Conservation (phyloP, 1,140 invertebrate genomes). For the Caerostris extrusa region DNA sequence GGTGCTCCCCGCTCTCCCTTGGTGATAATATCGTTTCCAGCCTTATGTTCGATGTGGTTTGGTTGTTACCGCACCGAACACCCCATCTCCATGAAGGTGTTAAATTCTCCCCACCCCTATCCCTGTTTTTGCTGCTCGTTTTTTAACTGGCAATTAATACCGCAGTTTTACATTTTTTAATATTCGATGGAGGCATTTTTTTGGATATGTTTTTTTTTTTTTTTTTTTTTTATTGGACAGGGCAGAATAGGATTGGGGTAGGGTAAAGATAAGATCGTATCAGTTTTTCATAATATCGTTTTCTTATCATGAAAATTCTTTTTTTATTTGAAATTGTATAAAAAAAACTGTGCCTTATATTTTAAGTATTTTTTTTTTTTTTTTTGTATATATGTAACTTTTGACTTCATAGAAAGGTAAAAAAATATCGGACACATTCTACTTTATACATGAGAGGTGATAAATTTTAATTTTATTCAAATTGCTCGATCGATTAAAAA, state of each 20-base stretch:
- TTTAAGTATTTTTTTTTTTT: no score
- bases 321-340: neutral
- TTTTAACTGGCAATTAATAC: slow-evolving; percentile 50
- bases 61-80: neutral
- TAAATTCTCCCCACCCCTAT: neutral
- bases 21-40: neutral
- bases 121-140: neutral
- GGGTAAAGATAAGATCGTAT: neutral
- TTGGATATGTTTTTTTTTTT: neutral
- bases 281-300: neutral
- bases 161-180: neutral
- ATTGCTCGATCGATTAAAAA: no score
- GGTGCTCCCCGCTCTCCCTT: neutral
- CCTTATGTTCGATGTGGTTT: no score
- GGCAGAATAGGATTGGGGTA: neutral
- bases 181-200: neutral
- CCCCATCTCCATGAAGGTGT: neutral
- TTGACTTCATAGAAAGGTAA: no score
- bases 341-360: neutral
- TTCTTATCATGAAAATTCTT: neutral
- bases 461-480: no score
- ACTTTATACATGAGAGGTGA: no score
- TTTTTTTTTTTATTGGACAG: neutral
- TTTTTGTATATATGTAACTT: no score
- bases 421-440: no score